Conservation (phyloP, 2,113 vertebrate species). For the Andinoacara biseriatus region DNA sequence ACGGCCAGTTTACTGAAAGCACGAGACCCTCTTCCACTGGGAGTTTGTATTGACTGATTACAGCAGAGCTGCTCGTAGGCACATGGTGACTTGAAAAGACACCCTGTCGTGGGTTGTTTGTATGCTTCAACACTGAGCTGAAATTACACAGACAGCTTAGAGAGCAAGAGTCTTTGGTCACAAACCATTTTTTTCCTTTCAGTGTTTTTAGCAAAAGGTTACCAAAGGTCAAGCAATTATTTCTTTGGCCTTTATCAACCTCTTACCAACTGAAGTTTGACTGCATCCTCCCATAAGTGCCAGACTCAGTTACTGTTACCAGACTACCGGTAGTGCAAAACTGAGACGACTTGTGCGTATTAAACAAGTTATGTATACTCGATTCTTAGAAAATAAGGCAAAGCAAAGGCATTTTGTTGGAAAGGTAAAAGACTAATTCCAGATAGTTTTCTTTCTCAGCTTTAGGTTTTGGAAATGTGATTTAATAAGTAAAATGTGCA, state of each 20-base stretch:
- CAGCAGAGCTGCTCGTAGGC: slow-evolving; percentile 34
- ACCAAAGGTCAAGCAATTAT: slow-evolving; percentile 56
- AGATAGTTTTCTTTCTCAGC: background rate
- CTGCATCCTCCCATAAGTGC: background rate
- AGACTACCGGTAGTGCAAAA: background rate
- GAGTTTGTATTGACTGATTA: slow-evolving; percentile 55
- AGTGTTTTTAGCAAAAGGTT: slow-evolving; percentile 23
- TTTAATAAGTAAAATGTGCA: background rate
- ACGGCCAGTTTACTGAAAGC: slow-evolving; percentile 53
- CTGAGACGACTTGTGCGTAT: background rate
- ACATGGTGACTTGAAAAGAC: slow-evolving; percentile 5
- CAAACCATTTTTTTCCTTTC: background rate
- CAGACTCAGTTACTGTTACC: background rate
- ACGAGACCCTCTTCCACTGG: slow-evolving; percentile 33
- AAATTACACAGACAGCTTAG: slow-evolving; percentile 14
- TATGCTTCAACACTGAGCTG: slow-evolving; percentile 12
- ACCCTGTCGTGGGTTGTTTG: background rate
- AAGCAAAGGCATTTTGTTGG: background rate
- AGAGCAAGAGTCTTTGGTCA: slow-evolving; percentile 17
- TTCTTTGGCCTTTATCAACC: slow-evolving; percentile 34
- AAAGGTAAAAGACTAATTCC: background rate
- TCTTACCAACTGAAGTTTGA: slow-evolving; percentile 24
- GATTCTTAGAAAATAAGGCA: background rate
- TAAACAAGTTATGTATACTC: background rate
- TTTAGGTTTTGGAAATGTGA: background rate